phyloP scores from a whole-genome alignment of 2,113 vertebrate genomes.

The Clinocottus analis region DNA sequence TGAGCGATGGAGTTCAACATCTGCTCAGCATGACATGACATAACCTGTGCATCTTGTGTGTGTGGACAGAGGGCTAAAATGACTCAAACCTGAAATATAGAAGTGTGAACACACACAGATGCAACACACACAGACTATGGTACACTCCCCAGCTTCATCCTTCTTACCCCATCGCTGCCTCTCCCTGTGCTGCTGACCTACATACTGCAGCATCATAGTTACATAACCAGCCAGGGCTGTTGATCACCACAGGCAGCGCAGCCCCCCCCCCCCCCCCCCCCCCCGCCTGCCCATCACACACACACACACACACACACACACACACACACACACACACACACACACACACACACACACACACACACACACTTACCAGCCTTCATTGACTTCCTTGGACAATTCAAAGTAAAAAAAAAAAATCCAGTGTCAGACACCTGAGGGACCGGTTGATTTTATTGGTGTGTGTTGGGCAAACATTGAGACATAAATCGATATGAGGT shows the following conservation, averaged over 20 bases:
- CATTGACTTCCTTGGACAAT: neutral
- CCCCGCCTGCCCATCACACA: neutral
- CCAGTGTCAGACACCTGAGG: neutral
- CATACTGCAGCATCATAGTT: slow-evolving; percentile 79
- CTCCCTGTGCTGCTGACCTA: slow-evolving; percentile 81
- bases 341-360: slow-evolving; percentile 1
- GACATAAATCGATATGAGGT: slow-evolving; percentile 18
- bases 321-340: neutral
- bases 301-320: neutral
- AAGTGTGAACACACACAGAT: slow-evolving; percentile 17
- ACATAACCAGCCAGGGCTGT: slow-evolving; percentile 76
- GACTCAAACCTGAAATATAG: slow-evolving; percentile 11
- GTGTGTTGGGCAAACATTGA: neutral
- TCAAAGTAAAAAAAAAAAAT: neutral
- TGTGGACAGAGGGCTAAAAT: neutral
- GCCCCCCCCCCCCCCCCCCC: slow-evolving; percentile 40
- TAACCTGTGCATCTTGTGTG: neutral
- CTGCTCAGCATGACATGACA: neutral
- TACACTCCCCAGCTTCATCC: slow-evolving; percentile 35
- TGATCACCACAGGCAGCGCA: slow-evolving; percentile 71
- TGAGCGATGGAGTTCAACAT: slow-evolving; percentile 23
- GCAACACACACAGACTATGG: slow-evolving; percentile 9
- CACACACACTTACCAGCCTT: slow-evolving; percentile 16
- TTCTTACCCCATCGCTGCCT: slow-evolving; percentile 62
- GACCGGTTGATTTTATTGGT: neutral